Base-by-base conservation (phyloP, 2,888 invertebrate genomes). In the Macaria notata region DNA sequence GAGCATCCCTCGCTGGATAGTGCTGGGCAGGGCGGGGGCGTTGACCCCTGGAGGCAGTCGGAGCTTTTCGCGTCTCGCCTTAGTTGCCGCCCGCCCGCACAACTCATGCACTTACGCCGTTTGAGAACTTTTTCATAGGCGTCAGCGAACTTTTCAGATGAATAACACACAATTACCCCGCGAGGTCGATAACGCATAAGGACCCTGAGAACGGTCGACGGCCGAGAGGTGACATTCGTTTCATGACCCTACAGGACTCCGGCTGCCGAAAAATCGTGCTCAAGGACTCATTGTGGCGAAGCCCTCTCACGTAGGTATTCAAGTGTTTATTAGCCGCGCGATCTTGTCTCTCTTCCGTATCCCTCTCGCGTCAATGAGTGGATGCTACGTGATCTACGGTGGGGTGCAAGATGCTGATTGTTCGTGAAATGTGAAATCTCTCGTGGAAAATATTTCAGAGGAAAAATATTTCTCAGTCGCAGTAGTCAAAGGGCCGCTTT, bases 21-120 rank as follows among this genome's bases (percentile, higher is more conserved):
- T 75, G 78, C 81, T 81, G 88, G 88, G 86, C 89, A 88, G 86
- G 87, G 86, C 61, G 65, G 79, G 89, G 86, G 77, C 89, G 79
- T 79, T 86, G 90, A 89, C 87, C 89, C 79, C 78, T 72, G 72
- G 72, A 72, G 66, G 79, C 83, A 87, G 88, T 84, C 88, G 86
- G 64, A 82, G 86, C 83, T 83, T 86, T 85, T 85, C 84, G 83
- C 86, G 82, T 86, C 84, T 83, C 88, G 88, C 86, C 88, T 88
- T 88, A 86, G 79, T 84, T 85, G 85, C 81, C 76, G 76, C 81
- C 86, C 80, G 83, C 82, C 82, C 85, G 86, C 81, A 84, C 78
- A 78, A 70, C 81, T 75, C 75, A 72, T 65, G 65, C 66, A 65
- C 61, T 66, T 65, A 70, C 62, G 61, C 61, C 64, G 63, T 64